These are phyloP conservation scores for Rotaria macrura DNA, from an alignment of 2,888 invertebrate genomes.

Conservation along the genomic window DNA sequence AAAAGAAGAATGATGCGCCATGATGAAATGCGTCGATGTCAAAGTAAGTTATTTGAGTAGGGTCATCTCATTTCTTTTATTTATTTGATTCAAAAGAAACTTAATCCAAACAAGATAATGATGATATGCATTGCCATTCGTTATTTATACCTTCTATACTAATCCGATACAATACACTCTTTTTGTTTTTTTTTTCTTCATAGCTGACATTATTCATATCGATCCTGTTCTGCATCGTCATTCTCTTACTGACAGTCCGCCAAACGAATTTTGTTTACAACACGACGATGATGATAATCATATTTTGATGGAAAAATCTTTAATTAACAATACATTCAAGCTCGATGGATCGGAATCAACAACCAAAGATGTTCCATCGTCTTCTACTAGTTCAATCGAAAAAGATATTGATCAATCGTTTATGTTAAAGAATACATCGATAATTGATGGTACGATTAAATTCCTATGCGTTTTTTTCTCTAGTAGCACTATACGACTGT, in stretches of 20 bases:
- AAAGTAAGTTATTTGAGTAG: conserved; percentile 16
- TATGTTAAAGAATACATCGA: neutral
- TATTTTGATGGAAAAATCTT: neutral
- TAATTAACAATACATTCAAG: neutral
- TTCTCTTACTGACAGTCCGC: neutral
- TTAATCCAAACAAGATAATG: neutral
- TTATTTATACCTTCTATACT: neutral
- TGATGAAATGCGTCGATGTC: neutral
- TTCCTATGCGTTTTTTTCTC: neutral
- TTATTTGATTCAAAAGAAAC: conserved; percentile 3
- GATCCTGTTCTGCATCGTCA: neutral
- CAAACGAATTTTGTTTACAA: neutral
- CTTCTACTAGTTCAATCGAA: neutral
- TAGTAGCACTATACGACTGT: no score
- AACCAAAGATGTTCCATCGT: neutral
- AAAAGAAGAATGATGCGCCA: neutral
- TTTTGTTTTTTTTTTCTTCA: neutral
- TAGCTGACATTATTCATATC: conserved; percentile 17
- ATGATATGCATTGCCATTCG: neutral
- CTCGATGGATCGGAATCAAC: neutral
- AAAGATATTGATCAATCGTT: neutral
- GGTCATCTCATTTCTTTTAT: neutral
- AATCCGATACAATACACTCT: neutral
- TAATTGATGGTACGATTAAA: neutral
- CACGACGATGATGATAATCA: neutral